Conservation (phyloP, 1,140 invertebrate genomes). For the Euwallacea similis region DNA sequence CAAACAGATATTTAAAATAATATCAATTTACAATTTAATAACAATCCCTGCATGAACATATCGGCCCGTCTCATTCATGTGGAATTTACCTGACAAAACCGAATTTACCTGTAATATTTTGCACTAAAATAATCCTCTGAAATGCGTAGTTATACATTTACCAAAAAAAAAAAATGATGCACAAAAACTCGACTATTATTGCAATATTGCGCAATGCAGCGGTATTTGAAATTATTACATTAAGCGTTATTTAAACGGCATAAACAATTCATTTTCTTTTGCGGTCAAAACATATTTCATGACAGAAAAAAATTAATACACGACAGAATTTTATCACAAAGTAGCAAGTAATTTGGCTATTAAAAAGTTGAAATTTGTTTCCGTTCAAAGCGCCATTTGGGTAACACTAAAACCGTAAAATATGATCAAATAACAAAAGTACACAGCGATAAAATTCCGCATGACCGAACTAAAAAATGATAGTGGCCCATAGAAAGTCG, state of each 20-base stretch:
- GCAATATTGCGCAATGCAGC: not conserved
- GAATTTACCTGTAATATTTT: slow-evolving; percentile 2
- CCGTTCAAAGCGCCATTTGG: not conserved
- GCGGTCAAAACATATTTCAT: too few species aligned
- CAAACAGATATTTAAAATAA: too few species aligned
- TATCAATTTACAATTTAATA: too few species aligned
- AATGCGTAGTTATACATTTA: not conserved
- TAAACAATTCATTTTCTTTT: too few species aligned
- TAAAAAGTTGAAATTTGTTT: too few species aligned
- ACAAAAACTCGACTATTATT: not conserved
- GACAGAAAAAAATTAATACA: too few species aligned
- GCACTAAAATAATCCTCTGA: not conserved
- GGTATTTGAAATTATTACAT: not conserved
- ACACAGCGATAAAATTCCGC: slow-evolving; percentile 5
- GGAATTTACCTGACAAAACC: not conserved
- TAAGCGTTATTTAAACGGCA: too few species aligned
- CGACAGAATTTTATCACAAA: too few species aligned
- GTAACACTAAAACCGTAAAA: not conserved
- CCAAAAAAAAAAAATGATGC: not conserved
- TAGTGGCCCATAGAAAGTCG: slow-evolving; percentile 22
- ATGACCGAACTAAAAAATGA: slow-evolving; percentile 24
- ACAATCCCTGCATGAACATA: too few species aligned
- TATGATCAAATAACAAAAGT: slow-evolving; percentile 13
- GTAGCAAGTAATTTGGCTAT: too few species aligned
- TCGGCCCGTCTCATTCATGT: not conserved